Percentiles rank a stretch among this genome's conserved stretches.
Conservation (phyloP, 2,797 vertebrate species). For the Forpus xanthops region DNA sequence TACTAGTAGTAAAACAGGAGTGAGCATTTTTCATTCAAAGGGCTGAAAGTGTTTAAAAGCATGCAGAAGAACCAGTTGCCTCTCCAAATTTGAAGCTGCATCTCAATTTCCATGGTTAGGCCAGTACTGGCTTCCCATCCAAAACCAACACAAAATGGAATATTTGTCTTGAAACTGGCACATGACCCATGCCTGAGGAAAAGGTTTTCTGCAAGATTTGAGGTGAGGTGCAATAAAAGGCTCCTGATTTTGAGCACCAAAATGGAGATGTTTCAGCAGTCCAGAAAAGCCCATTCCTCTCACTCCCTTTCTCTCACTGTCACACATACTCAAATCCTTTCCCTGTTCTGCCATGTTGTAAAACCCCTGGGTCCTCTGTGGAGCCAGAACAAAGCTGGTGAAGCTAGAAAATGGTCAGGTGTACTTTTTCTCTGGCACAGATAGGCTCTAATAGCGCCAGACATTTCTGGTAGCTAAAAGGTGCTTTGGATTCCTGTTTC, state of each 20-base stretch:
- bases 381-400: neutral
- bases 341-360: neutral
- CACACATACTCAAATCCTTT: rapidly evolving
- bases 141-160: slow-evolving; percentile 39
- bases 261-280: neutral
- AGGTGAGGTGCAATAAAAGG: neutral
- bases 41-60: neutral
- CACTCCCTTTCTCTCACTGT: neutral
- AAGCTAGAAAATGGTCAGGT: neutral
- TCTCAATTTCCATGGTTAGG: neutral
- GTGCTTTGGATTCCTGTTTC: neutral
- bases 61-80: neutral
- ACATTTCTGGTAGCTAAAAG: neutral
- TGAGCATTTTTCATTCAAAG: neutral
- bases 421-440: neutral
- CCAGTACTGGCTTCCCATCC: neutral
- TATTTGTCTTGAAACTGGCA: neutral
- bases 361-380: neutral
- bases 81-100: neutral
- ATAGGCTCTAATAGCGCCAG: neutral
- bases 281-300: neutral
- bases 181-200: neutral
- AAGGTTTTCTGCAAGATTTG: neutral
- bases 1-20: neutral
- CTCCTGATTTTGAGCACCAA: neutral